phyloP scores from a whole-genome alignment of 2,113 vertebrate species.

The Oreochromis niloticus region DNA sequence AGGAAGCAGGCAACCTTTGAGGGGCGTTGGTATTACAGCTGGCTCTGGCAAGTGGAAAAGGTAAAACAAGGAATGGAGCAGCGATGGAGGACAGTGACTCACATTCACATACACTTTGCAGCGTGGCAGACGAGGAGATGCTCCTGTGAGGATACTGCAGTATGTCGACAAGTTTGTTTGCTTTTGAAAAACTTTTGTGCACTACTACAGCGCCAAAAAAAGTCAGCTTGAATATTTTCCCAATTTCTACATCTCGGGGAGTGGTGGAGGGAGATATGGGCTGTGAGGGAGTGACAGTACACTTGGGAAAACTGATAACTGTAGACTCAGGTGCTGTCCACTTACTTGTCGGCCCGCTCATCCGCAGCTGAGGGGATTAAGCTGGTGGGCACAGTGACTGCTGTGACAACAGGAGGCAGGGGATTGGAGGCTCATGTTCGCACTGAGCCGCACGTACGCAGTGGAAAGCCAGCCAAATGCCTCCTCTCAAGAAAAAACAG shows the following conservation, averaged over 20 bases:
- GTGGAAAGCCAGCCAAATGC: conserved; percentile 41
- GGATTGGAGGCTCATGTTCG: conserved; percentile 36
- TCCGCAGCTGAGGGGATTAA: conserved; percentile 56
- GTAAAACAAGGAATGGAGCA: not conserved
- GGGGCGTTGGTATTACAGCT: conserved; percentile 31
- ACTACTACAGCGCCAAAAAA: not conserved
- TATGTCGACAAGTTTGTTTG: not conserved
- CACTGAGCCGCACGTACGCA: conserved; percentile 58
- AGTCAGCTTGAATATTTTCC: not conserved
- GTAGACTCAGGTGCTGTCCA: conserved; percentile 41
- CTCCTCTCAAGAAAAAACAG: conserved; percentile 47
- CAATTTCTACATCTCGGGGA: not conserved
- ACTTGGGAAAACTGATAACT: conserved; percentile 17
- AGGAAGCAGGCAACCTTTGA: conserved; percentile 47
- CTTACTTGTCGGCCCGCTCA: conserved; percentile 17
- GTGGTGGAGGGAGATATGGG: not conserved
- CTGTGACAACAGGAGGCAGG: conserved; percentile 47
- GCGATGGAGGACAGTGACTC: not conserved
- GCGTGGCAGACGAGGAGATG: not conserved
- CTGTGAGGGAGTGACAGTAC: not conserved
- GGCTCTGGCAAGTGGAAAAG: conserved; percentile 18
- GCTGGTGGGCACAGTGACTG: conserved; percentile 33
- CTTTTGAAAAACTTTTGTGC: not conserved
- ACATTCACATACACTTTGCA: not conserved
- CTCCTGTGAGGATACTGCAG: not conserved